Conservation (phyloP, 2,888 invertebrate species). For the Neoaliturus tenellus region DNA sequence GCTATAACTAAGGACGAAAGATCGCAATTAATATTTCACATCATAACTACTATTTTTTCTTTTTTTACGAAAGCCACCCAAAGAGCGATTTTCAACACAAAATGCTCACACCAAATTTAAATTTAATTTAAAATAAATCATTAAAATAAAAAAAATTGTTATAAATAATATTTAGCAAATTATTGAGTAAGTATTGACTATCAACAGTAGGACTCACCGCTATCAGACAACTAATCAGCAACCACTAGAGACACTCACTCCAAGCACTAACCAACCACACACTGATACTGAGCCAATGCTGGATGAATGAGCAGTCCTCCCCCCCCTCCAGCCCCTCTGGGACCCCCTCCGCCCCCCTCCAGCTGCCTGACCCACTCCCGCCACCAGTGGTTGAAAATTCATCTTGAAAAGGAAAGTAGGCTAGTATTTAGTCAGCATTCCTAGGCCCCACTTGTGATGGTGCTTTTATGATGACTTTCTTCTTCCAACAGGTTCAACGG, state of each 20-base stretch:
- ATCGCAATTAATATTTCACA: no score
- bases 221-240: background rate
- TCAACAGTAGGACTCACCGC: slow-evolving; percentile 1
- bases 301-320: slow-evolving; percentile 31
- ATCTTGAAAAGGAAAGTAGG: slow-evolving; percentile 52
- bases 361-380: background rate
- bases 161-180: no score
- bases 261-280: slow-evolving; percentile 4
- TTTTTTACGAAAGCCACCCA: no score
- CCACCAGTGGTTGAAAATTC: slow-evolving; percentile 26
- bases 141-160: no score
- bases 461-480: slow-evolving; percentile 45
- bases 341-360: background rate
- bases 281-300: background rate
- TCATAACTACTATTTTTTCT: no score
- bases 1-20: no score
- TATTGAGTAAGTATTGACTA: no score
- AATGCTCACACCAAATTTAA: no score
- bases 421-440: slow-evolving; percentile 44
- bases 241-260: slow-evolving; percentile 11
- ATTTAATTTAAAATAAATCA: no score
- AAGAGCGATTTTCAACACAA: no score
- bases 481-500: background rate
- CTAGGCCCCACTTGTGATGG: slow-evolving; percentile 33
- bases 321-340: background rate